phyloP scores from a whole-genome alignment of 2,888 invertebrate genomes.

The Chymomyza fuscimana region DNA sequence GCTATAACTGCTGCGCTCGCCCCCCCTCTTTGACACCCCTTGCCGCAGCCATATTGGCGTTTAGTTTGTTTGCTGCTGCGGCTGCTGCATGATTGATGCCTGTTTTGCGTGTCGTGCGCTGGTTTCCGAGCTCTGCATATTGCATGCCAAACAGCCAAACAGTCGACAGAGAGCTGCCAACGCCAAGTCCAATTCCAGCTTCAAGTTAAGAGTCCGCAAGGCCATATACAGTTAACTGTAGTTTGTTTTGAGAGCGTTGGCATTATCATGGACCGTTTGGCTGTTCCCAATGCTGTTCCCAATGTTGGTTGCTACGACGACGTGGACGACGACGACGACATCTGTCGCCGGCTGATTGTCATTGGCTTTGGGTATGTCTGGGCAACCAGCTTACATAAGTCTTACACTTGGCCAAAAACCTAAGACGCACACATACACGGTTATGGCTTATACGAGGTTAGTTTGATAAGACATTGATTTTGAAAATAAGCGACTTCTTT shows the following conservation, averaged over 20 bases:
- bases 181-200: constrained; percentile 1
- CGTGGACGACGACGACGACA: constrained; percentile 27
- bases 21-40: constrained; percentile 4
- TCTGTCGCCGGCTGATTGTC: constrained; percentile 52
- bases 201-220: constrained; percentile 5
- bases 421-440: neutral
- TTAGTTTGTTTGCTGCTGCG: constrained; percentile 38
- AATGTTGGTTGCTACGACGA: constrained; percentile 25
- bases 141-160: constrained; percentile 12
- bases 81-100: constrained; percentile 70
- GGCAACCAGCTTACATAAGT: neutral
- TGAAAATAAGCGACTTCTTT: too few relatives aligned
- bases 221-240: constrained; percentile 12
- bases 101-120: constrained; percentile 68
- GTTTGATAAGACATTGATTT: too few relatives aligned
- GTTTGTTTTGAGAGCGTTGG: constrained; percentile 4
- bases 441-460: too few relatives aligned
- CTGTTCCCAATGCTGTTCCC: constrained; percentile 13
- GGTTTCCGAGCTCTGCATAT: constrained; percentile 37
- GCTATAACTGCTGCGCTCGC: too few relatives aligned
- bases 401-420: neutral
- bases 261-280: constrained; percentile 1
- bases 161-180: constrained; percentile 7
- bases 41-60: constrained; percentile 50
- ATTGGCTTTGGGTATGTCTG: constrained; percentile 12